Evolutionary conservation across 2,888 invertebrate genomes (phyloP).

Genomic region (Calameuta filiformis): DNA sequence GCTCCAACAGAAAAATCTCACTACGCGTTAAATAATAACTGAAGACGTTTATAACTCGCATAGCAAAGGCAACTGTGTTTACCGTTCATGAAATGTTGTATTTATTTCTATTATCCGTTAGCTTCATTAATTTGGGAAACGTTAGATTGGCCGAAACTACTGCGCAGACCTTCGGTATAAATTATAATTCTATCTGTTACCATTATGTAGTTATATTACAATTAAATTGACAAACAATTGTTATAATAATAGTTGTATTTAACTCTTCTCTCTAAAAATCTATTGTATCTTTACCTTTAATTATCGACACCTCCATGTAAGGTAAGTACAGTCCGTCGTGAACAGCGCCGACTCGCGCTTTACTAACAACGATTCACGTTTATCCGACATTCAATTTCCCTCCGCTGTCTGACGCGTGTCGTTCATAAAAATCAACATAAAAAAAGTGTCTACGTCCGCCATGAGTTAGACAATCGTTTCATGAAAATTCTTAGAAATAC

Average conservation of each 20-base stretch:
- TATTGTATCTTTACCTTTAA: slow-evolving; percentile 22
- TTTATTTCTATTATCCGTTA: slow-evolving; percentile 13
- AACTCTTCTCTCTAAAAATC: slow-evolving; percentile 43
- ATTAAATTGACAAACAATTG: slow-evolving; percentile 47
- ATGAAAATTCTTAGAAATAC: neutral
- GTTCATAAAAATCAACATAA: neutral
- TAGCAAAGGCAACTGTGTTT: slow-evolving; percentile 46
- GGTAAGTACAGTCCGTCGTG: slow-evolving; percentile 22
- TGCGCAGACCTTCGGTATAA: slow-evolving; percentile 31
- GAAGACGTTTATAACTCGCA: slow-evolving; percentile 12
- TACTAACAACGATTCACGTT: neutral
- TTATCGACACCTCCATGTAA: slow-evolving; percentile 29
- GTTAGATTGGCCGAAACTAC: slow-evolving; percentile 23
- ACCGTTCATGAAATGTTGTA: slow-evolving; percentile 23
- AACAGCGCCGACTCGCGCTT: neutral
- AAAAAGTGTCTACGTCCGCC: neutral
- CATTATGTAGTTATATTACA: slow-evolving; percentile 46
- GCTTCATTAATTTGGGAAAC: slow-evolving; percentile 3
- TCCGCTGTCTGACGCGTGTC: neutral
- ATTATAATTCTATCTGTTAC: slow-evolving; percentile 36
- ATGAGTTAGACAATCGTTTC: neutral
- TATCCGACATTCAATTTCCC: neutral
- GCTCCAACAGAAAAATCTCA: slow-evolving; percentile 21
- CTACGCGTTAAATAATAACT: slow-evolving; percentile 9
- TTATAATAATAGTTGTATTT: slow-evolving; percentile 44